These are phyloP conservation scores for Maccullochella peelii DNA, from an alignment of 2,113 vertebrate species.

Conservation along the genomic window DNA sequence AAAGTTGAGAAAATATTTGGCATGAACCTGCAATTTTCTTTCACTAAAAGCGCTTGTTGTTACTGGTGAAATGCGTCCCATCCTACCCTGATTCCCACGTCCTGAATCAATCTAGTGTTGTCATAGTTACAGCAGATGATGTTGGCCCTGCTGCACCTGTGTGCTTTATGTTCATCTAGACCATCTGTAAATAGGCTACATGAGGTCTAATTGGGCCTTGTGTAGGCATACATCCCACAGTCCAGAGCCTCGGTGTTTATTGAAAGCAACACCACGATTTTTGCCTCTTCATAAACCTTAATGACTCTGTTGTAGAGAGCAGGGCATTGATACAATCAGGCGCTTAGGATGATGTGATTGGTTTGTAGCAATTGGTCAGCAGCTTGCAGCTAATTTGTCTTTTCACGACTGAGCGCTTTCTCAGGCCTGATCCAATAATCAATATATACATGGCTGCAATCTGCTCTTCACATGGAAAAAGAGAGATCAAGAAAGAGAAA, in stretches of 20 bases:
- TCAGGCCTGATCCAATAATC: constrained; percentile 79
- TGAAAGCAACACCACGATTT: constrained; percentile 47
- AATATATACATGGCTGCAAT: constrained; percentile 80
- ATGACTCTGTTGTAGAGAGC: constrained; percentile 57
- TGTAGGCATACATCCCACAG: constrained; percentile 25
- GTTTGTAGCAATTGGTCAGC: constrained; percentile 81
- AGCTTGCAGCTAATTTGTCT: constrained; percentile 83
- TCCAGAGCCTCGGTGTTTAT: constrained; percentile 5
- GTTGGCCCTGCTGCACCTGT: constrained; percentile 83
- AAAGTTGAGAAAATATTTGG: constrained; percentile 25
- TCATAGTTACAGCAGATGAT: constrained; percentile 86
- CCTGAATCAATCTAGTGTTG: constrained; percentile 85
- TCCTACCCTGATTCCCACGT: constrained; percentile 81
- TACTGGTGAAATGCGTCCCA: constrained; percentile 69
- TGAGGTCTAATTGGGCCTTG: constrained; percentile 62
- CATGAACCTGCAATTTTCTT: constrained; percentile 4
- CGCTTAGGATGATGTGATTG: constrained; percentile 74
- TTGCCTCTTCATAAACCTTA: constrained; percentile 67
- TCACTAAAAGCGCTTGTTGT: constrained; percentile 26
- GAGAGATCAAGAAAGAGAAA: constrained; percentile 47
- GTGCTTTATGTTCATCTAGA: constrained; percentile 77
- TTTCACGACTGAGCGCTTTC: constrained; percentile 81
- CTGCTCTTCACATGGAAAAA: constrained; percentile 75
- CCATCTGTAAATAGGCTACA: constrained; percentile 63
- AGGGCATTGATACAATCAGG: constrained; percentile 71